Conservation (phyloP, 2,113 vertebrate species). For the Halcyon senegalensis region DNA sequence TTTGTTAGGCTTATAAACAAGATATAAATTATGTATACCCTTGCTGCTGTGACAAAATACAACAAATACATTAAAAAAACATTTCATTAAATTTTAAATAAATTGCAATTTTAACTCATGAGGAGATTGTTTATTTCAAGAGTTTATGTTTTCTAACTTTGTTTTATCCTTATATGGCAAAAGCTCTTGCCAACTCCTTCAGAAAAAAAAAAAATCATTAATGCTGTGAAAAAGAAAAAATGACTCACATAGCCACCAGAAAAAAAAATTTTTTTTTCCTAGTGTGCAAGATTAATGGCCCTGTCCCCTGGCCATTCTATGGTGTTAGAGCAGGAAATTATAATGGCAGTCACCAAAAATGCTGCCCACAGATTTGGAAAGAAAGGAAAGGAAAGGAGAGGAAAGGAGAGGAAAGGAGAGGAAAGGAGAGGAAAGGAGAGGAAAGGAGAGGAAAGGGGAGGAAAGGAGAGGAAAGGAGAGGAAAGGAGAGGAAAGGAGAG, state of each 20-base stretch:
- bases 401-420: too few relatives aligned
- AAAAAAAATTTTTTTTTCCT: not conserved
- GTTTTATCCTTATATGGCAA: constrained; percentile 9
- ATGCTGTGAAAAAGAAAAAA: constrained; percentile 5
- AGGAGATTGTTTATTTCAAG: constrained; percentile 64
- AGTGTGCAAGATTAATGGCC: constrained; percentile 3
- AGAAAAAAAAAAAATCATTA: not conserved
- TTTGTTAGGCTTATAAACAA: constrained; percentile 78
- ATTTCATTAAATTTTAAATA: constrained; percentile 77
- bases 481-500: too few relatives aligned
- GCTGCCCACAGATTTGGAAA: not conserved
- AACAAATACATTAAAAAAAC: constrained; percentile 70
- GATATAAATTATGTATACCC: constrained; percentile 82
- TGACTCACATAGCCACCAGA: not conserved
- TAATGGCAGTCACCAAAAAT: not conserved
- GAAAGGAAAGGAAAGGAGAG: not conserved
- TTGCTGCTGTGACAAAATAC: constrained; percentile 71
- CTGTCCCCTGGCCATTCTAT: not conserved
- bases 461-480: too few relatives aligned
- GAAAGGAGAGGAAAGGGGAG: too few relatives aligned
- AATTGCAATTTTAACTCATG: constrained; percentile 63
- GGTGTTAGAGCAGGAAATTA: not conserved
- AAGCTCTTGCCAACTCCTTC: not conserved
- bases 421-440: too few relatives aligned
- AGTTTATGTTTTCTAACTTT: not conserved